phyloP scores from a whole-genome alignment of 2,797 vertebrate species.

The Lophotriccus pileatus region DNA sequence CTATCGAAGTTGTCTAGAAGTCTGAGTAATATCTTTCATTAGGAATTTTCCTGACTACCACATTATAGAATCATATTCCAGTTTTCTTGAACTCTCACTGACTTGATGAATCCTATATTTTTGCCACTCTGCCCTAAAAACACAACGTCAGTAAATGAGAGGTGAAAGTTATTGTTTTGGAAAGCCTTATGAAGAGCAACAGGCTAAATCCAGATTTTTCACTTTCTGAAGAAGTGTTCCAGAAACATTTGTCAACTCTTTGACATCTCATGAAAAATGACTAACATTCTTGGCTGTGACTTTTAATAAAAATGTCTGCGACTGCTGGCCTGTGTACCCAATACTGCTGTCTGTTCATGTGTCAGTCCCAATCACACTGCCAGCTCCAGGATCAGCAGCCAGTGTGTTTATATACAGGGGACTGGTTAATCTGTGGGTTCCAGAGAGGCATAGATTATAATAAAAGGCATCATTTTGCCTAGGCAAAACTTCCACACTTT shows the following conservation, averaged over 20 bases:
- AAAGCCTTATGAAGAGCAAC: not conserved
- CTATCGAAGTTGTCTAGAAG: not conserved
- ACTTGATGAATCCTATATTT: not conserved
- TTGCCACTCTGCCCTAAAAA: not conserved
- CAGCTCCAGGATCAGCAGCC: not conserved
- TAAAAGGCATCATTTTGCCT: not conserved
- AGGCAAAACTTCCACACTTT: not conserved
- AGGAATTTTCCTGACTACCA: not conserved
- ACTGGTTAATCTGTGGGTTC: not conserved
- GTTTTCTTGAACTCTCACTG: not conserved
- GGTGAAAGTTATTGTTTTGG: not conserved
- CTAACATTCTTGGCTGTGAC: not conserved
- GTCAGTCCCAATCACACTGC: not conserved
- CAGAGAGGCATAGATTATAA: not conserved
- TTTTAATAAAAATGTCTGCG: not conserved
- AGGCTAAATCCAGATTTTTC: not conserved
- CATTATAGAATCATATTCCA: not conserved
- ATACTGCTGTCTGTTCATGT: fast-evolving
- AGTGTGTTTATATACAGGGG: not conserved
- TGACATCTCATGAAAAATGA: not conserved
- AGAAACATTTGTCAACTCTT: not conserved
- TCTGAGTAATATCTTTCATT: not conserved
- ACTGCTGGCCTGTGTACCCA: not conserved
- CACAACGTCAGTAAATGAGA: not conserved
- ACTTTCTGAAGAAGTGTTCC: not conserved